Base-by-base conservation (phyloP, 1,140 invertebrate genomes). In the Drosophila punjabiensis region DNA sequence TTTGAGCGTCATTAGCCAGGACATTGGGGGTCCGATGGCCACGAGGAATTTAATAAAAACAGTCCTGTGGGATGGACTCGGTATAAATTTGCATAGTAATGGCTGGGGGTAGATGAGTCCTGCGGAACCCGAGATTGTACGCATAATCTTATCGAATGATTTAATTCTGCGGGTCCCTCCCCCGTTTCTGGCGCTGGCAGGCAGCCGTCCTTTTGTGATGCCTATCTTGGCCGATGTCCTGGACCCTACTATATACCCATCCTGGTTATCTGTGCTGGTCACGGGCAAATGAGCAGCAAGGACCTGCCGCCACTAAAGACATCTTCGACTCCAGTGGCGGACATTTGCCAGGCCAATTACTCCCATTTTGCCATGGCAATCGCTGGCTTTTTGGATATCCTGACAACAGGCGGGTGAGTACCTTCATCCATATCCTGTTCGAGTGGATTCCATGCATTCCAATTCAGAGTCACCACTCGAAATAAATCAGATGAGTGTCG, bases 121-220 rank as follows among this genome's bases (percentile, higher is more conserved):
- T 86, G 82, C 55, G 52, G 47, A 52, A 50, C 58, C 32, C 59
- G 64, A 78, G 76, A 86, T 67, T 86, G 75, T 76, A 74, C 74
- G 81, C 84, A 84, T 85, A 85, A 88, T 89, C 85, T 88, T 85
- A 88, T 89, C 85, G 79, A 89, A 88, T 88, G 85, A 88, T 89
- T 88, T 88, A 88, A 89, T 88, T 90, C 81, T 59, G 61, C 81
- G 73, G 75, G 37, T 73, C 11, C 60, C 24, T 47, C 28, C 30
- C 47, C 47, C 47, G 65, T 60, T 53, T 66, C 80, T 77, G 61
- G 45, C 63, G 66, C 9, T 66, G 65, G 76, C 79, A 65, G 64
- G n/a, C 30, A 8, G n/a, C 16, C 11, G 14, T 10, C 68, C 66
- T 47, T 79, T 79, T 79, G 76, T 71, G 52, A 63, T 79, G 33